phyloP scores from a whole-genome alignment of 2,888 invertebrate genomes.

The Drosophila melanosoma region DNA sequence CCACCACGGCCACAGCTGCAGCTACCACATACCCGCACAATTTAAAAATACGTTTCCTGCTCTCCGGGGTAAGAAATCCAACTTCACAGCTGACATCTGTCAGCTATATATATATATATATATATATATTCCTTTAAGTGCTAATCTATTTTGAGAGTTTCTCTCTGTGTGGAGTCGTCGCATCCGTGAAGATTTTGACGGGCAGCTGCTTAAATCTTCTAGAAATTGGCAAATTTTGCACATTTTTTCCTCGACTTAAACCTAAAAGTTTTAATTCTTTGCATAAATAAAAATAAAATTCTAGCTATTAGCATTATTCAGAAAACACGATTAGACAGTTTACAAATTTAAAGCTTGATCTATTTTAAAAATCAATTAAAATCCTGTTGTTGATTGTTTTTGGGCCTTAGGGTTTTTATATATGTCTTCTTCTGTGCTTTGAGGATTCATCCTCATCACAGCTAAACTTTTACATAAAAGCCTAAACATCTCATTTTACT shows the following conservation, averaged over 20 bases:
- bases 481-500: no score
- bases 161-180: constrained; percentile 17
- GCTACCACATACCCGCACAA: constrained; percentile 84
- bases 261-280: not conserved
- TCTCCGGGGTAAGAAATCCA: constrained; percentile 82
- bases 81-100: constrained; percentile 13
- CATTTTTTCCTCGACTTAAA: not conserved
- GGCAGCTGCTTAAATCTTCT: constrained; percentile 38
- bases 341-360: not conserved
- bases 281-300: not conserved
- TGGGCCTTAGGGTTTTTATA: not conserved
- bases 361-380: not conserved
- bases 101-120: not conserved
- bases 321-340: not conserved
- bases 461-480: no score
- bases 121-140: constrained; percentile 22
- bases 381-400: not conserved
- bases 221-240: not conserved
- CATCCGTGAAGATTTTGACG: constrained; percentile 13
- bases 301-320: not conserved
- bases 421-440: not conserved
- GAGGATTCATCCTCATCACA: not conserved
- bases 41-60: constrained; percentile 85
- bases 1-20: constrained; percentile 56
- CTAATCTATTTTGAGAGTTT: constrained; percentile 46